Base-by-base conservation (phyloP, 2,888 invertebrate genomes). In the Cerceris ruficornis region DNA sequence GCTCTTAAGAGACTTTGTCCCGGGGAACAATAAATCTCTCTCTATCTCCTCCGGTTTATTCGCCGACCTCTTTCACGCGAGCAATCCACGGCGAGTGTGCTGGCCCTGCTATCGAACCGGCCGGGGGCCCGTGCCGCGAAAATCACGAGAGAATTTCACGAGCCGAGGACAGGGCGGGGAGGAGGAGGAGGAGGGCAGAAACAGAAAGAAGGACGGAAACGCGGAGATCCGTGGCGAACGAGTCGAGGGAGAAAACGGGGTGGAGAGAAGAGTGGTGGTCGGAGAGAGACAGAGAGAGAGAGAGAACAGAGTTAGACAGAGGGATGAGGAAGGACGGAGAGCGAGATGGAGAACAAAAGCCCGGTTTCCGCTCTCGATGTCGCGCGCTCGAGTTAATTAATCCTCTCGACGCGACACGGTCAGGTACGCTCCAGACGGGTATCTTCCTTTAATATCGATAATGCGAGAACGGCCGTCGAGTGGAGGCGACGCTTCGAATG, bases 371-470 rank as follows among this genome's bases (percentile, higher is more conserved):
- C 81, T 86, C 81, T 77, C 81, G 87, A 84, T 86, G 84, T 83
- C 86, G 83, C 81, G 77, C 78, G 82, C 86, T 79, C 82, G 83
- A 85, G 88, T 90, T 89, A 89, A 88, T 89, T 89, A 90, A 90
- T 90, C 89, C 89, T 86, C 85, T 88, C 86, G 83, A 78, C 85
- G 83, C 85, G 83, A 87, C 81, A 77, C 76, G 79, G 78, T 82
- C 83, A 85, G 82, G 79, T 82, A 85, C 85, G 83, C 79, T 85
- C 77, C 72, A 85, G 83, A 85, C 85, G 83, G 79, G 79, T 79
- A 84, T 85, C 82, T 83, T 80, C 84, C 83, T 84, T 83, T 82
- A 85, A 83, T 86, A 87, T 83, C 84, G 86, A 88, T 87, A 87
- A 87, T 85, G 83, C 80, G 72, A 76, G 82, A 69, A 64, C 76